Percentiles rank a stretch among this genome's conserved stretches.
Conservation (phyloP, 2,113 vertebrate genomes). For the Raja brachyura region DNA sequence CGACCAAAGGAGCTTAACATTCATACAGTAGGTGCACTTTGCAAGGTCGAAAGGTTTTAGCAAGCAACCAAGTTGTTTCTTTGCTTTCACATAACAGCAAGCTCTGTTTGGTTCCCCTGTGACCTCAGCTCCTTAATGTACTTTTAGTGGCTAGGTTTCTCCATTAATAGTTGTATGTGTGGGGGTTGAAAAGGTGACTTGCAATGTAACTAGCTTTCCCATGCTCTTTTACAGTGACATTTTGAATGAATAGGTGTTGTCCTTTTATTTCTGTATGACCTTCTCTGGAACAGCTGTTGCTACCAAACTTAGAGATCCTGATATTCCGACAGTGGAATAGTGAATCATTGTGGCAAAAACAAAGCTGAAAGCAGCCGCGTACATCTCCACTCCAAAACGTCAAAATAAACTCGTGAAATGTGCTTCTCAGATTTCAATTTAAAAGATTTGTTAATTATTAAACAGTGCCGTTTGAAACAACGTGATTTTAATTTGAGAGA, state of each 20-base stretch:
- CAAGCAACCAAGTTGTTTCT: slow-evolving; percentile 49
- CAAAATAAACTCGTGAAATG: slow-evolving; percentile 1
- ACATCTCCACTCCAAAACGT: not conserved
- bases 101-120: slow-evolving; percentile 44
- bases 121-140: slow-evolving; percentile 46
- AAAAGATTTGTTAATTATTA: slow-evolving; percentile 19
- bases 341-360: slow-evolving; percentile 9
- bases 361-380: not conserved
- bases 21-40: slow-evolving; percentile 42
- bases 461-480: not conserved
- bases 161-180: slow-evolving; percentile 47
- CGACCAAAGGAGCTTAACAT: slow-evolving; percentile 43
- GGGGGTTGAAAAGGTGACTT: slow-evolving; percentile 49
- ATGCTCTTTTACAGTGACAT: slow-evolving; percentile 48
- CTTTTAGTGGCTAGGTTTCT: slow-evolving; percentile 44
- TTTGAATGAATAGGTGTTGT: slow-evolving; percentile 53
- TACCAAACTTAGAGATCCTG: slow-evolving; percentile 43
- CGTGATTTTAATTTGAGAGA: not conserved
- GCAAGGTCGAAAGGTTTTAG: slow-evolving; percentile 49
- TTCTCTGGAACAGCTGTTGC: slow-evolving; percentile 46
- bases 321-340: slow-evolving; percentile 29
- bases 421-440: not conserved
- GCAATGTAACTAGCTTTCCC: slow-evolving; percentile 49
- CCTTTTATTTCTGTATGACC: slow-evolving; percentile 54
- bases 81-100: slow-evolving; percentile 39